These are phyloP conservation scores for Atherinosoma microstoma DNA, from an alignment of 2,797 vertebrate species.

Conservation along the genomic window DNA sequence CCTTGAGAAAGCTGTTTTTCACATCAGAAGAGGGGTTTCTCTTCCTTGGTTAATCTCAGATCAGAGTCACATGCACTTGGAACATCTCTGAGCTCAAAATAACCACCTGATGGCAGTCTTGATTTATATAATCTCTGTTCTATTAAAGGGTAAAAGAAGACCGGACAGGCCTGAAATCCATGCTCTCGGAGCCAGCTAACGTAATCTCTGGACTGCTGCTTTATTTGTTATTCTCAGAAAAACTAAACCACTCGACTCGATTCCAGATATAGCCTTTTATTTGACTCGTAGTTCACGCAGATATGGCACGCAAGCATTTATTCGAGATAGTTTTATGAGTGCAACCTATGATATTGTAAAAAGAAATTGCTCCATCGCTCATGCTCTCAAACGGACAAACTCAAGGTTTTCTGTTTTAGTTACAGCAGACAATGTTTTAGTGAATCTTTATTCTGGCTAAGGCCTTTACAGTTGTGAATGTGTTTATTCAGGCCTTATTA, in stretches of 20 bases:
- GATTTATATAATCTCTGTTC: conserved; percentile 57
- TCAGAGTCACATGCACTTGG: not conserved
- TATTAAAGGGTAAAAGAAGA: not conserved
- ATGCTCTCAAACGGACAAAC: not conserved
- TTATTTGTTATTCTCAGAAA: not conserved
- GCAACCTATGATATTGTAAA: not conserved
- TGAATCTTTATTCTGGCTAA: not conserved
- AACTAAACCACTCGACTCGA: not conserved
- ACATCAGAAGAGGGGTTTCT: not conserved
- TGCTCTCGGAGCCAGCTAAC: not conserved
- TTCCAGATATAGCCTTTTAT: not conserved
- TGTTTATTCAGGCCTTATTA: not conserved
- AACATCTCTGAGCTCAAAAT: conserved; percentile 37
- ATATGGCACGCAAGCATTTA: not conserved
- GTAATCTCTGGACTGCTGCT: not conserved
- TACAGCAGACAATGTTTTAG: not conserved
- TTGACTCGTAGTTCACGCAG: not conserved
- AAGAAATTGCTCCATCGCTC: not conserved
- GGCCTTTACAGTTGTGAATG: not conserved
- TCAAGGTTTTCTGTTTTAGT: not conserved
- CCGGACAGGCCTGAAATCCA: conserved; percentile 17
- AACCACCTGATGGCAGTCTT: conserved; percentile 78
- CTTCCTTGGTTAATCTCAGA: not conserved
- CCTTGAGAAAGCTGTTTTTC: not conserved
- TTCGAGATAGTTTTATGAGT: not conserved